These are phyloP conservation scores for Andrena dorsata DNA, from an alignment of 2,888 invertebrate genomes.

Conservation along the genomic window DNA sequence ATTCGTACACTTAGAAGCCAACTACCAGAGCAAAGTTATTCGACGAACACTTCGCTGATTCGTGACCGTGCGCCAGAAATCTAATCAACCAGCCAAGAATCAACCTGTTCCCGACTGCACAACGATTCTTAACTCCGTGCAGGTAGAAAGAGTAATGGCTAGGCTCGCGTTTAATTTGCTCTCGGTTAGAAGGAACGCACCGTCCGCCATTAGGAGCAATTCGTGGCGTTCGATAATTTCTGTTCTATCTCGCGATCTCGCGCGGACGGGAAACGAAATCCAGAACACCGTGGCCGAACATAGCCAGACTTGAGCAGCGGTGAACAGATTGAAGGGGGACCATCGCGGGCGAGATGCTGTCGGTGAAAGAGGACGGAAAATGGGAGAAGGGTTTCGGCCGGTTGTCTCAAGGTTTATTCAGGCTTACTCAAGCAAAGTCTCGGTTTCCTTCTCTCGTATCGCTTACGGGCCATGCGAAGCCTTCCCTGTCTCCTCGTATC, in stretches of 20 bases:
- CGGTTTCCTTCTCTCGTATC: slow-evolving; percentile 69
- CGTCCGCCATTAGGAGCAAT: background rate
- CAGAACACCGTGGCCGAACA: slow-evolving; percentile 43
- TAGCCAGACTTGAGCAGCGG: slow-evolving; percentile 27
- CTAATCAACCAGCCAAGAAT: slow-evolving; percentile 1
- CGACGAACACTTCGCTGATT: background rate
- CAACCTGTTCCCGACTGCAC: background rate
- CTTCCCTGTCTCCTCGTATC: slow-evolving; percentile 60
- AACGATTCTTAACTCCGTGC: background rate
- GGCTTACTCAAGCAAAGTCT: slow-evolving; percentile 65
- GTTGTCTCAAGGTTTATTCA: slow-evolving; percentile 70
- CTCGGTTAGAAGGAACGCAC: background rate
- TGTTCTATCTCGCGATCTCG: slow-evolving; percentile 26
- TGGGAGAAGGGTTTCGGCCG: slow-evolving; percentile 64
- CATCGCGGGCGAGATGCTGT: background rate
- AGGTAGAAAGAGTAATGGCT: slow-evolving; percentile 1
- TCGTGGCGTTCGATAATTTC: slow-evolving; percentile 27
- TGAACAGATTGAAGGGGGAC: slow-evolving; percentile 32
- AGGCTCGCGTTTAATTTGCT: background rate
- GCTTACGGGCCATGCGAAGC: slow-evolving; percentile 63
- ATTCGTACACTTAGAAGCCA: no score
- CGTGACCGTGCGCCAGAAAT: background rate
- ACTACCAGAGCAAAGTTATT: no score
- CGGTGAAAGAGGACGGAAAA: slow-evolving; percentile 37
- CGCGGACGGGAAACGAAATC: slow-evolving; percentile 51